A percentile compares a stretch with the other conserved stretches of the same genome.
phyloP scores from a whole-genome alignment of 2,888 invertebrate species.

The Cheilosia pagana region DNA sequence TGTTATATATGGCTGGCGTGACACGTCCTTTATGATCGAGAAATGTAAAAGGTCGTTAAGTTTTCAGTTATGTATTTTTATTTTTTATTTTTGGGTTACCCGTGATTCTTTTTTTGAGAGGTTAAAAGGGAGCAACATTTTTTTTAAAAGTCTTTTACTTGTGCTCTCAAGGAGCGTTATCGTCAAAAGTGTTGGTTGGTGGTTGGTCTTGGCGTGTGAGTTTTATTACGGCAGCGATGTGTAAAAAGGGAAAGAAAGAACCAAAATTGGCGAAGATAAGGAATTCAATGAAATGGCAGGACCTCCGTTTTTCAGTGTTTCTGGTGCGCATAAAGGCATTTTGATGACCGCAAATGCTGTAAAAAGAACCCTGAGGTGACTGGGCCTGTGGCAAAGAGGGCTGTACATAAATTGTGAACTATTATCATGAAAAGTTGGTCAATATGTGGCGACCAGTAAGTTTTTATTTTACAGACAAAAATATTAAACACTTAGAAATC shows the following conservation, averaged over 20 bases:
- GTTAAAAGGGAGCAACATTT: neutral
- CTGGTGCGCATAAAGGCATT: neutral
- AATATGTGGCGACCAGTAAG: no score
- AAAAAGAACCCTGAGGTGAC: neutral
- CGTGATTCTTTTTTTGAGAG: conserved; percentile 34
- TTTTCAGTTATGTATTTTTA: neutral
- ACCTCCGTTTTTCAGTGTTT: neutral
- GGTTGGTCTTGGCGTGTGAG: conserved; percentile 20
- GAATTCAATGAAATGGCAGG: conserved; percentile 35
- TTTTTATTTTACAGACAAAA: no score
- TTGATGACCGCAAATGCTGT: conserved; percentile 6
- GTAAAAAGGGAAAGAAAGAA: neutral
- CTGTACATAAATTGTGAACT: neutral
- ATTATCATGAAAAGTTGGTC: no score
- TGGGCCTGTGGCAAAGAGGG: neutral
- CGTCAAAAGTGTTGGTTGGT: conserved; percentile 1
- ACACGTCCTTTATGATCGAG: conserved; percentile 51
- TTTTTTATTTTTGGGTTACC: conserved; percentile 28
- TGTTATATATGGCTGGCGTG: conserved; percentile 49
- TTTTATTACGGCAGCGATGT: conserved; percentile 29
- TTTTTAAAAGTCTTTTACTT: conserved; percentile 41
- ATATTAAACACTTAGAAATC: no score
- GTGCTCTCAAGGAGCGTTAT: conserved; percentile 8
- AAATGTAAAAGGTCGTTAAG: conserved; percentile 52
- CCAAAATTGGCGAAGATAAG: conserved; percentile 16